These are phyloP conservation scores for Momotus momota DNA, from an alignment of 2,797 vertebrate species.

Conservation along the genomic window DNA sequence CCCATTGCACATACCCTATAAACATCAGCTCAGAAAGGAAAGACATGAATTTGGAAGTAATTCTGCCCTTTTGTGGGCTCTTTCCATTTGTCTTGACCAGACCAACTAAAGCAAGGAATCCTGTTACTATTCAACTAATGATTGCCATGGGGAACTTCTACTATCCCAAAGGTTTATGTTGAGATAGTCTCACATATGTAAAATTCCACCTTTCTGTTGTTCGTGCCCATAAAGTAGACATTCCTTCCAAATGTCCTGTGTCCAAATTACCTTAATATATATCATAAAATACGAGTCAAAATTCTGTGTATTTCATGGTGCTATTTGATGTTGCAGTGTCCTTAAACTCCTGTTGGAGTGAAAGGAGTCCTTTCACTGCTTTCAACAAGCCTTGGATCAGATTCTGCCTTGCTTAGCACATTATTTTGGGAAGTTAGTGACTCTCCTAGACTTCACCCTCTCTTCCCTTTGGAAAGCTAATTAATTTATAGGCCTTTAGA, in stretches of 20 bases:
- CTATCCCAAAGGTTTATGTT: not conserved
- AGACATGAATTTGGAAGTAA: not conserved
- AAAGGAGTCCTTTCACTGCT: not conserved
- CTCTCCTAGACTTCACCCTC: not conserved
- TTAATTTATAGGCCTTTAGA: not conserved
- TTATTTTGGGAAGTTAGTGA: not conserved
- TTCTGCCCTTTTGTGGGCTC: not conserved
- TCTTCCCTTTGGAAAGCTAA: not conserved
- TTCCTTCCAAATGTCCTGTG: not conserved
- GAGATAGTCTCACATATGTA: not conserved
- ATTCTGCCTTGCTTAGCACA: not conserved
- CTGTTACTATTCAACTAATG: not conserved
- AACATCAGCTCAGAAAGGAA: not conserved
- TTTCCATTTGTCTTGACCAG: slow-evolving; percentile 35
- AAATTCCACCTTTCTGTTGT: not conserved
- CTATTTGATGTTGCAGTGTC: not conserved
- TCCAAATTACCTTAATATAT: not conserved
- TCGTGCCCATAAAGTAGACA: not conserved
- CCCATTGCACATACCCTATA: not conserved
- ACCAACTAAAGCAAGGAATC: slow-evolving; percentile 32
- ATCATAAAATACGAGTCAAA: not conserved
- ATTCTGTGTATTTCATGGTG: not conserved
- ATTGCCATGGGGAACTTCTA: not conserved
- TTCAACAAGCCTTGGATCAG: not conserved
- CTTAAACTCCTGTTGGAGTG: not conserved